Conservation (phyloP, 2,888 invertebrate species). For the Catocala sponsa region DNA sequence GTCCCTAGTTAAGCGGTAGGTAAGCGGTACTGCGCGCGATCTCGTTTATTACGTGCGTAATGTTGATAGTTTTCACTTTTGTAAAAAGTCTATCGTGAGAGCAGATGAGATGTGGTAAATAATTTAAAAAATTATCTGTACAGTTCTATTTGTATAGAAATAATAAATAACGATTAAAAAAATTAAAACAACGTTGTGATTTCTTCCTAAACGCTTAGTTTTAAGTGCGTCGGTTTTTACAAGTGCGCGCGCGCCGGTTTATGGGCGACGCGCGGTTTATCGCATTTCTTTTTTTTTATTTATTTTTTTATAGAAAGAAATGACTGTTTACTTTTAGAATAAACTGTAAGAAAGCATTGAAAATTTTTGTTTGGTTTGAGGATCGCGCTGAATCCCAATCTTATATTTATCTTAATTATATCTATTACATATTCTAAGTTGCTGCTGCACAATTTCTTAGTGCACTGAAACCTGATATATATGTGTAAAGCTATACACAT, state of each 20-base stretch:
- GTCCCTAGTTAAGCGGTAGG: conserved; percentile 43
- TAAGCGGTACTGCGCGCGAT: conserved; percentile 69
- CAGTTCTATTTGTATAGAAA: conserved; percentile 90
- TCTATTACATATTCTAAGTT: conserved; percentile 33
- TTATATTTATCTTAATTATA: conserved; percentile 16
- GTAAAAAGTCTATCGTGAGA: conserved; percentile 88
- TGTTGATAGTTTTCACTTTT: conserved; percentile 89
- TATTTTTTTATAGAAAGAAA: conserved; percentile 78
- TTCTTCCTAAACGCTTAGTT: conserved; percentile 78
- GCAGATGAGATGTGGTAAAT: conserved; percentile 85
- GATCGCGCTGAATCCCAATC: conserved; percentile 63
- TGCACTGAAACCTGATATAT: not conserved
- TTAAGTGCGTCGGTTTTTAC: conserved; percentile 68
- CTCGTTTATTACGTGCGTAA: conserved; percentile 82
- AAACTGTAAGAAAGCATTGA: conserved; percentile 82
- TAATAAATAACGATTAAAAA: conserved; percentile 88
- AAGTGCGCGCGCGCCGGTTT: conserved; percentile 57
- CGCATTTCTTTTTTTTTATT: conserved; percentile 80
- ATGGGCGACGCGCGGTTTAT: conserved; percentile 59
- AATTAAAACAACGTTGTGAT: conserved; percentile 85
- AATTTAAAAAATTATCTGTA: conserved; percentile 88
- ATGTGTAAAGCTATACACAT: too few species aligned
- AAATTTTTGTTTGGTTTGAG: conserved; percentile 75
- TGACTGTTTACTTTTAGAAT: conserved; percentile 87
- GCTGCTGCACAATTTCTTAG: not conserved